Evolutionary conservation across 2,888 invertebrate species (phyloP).

Genomic region (Dysmachus trigonus): DNA sequence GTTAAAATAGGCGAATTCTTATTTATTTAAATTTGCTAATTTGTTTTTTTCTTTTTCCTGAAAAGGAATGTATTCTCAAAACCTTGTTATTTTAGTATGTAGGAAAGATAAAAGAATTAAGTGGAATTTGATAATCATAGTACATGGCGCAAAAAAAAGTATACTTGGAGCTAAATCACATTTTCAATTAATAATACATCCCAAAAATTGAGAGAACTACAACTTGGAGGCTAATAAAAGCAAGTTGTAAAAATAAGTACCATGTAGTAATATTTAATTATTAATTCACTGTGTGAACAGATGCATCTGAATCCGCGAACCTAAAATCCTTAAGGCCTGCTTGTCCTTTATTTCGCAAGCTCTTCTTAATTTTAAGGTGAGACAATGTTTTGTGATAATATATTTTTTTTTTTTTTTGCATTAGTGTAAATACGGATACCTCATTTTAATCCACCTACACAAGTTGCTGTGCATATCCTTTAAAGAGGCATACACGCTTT

Average conservation of each 20-base stretch:
- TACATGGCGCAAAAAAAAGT: neutral
- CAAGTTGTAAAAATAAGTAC: neutral
- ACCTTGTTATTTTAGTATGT: neutral
- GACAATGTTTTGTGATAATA: constrained; percentile 33
- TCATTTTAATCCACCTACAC: constrained; percentile 24
- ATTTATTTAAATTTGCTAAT: neutral
- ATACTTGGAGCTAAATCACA: neutral
- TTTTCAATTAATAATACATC: neutral
- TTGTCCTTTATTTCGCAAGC: neutral
- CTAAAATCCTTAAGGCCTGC: neutral
- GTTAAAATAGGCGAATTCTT: neutral
- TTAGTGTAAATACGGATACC: constrained; percentile 23
- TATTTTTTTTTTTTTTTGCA: constrained; percentile 23
- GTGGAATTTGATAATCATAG: neutral
- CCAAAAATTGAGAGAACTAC: neutral
- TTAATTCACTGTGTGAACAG: neutral
- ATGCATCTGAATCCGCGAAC: neutral
- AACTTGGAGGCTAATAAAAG: neutral
- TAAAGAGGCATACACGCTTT: neutral
- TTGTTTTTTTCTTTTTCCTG: neutral
- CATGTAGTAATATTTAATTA: neutral
- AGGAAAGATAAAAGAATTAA: neutral
- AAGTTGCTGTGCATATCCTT: constrained; percentile 15
- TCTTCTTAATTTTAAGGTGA: constrained; percentile 18
- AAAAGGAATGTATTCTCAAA: neutral